phyloP scores from a whole-genome alignment of 2,113 vertebrate genomes.

The Ailurus styani region DNA sequence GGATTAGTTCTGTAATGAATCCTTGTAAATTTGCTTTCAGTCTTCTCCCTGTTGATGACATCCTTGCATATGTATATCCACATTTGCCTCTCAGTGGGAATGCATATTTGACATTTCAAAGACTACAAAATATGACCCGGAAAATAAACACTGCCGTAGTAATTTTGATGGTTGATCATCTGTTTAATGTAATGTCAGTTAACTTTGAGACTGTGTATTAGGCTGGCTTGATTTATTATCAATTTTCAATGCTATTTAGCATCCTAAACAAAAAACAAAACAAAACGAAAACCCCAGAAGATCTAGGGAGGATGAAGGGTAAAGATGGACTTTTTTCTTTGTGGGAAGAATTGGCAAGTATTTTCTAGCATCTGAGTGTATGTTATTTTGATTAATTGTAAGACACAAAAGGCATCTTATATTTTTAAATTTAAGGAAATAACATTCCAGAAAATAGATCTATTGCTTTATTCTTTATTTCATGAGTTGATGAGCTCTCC shows the following conservation, averaged over 20 bases:
- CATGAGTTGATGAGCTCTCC: not conserved
- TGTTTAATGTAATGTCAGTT: constrained; percentile 78
- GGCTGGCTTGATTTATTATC: constrained; percentile 75
- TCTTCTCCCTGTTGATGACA: constrained; percentile 62
- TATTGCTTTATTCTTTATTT: constrained; percentile 13
- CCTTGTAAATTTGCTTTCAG: constrained; percentile 67
- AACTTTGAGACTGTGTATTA: constrained; percentile 79
- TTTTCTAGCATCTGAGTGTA: constrained; percentile 32
- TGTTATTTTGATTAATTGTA: constrained; percentile 41
- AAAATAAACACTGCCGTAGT: constrained; percentile 77
- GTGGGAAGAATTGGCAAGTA: not conserved
- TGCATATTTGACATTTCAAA: constrained; percentile 81
- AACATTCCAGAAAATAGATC: not conserved
- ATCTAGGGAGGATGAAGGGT: constrained; percentile 58
- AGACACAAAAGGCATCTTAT: constrained; percentile 20
- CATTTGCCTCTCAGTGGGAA: constrained; percentile 70
- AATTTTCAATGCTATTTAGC: constrained; percentile 78
- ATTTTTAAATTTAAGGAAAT: constrained; percentile 27
- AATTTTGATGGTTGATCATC: constrained; percentile 82
- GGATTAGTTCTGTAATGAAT: constrained; percentile 60
- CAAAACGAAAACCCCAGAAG: constrained; percentile 14
- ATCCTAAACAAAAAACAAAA: constrained; percentile 57
- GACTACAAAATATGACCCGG: constrained; percentile 75
- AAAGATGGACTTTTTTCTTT: constrained; percentile 70
- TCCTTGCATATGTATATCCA: constrained; percentile 57